Evolutionary conservation across 2,113 vertebrate species (phyloP).

Genomic region (Hippocampus comes): DNA sequence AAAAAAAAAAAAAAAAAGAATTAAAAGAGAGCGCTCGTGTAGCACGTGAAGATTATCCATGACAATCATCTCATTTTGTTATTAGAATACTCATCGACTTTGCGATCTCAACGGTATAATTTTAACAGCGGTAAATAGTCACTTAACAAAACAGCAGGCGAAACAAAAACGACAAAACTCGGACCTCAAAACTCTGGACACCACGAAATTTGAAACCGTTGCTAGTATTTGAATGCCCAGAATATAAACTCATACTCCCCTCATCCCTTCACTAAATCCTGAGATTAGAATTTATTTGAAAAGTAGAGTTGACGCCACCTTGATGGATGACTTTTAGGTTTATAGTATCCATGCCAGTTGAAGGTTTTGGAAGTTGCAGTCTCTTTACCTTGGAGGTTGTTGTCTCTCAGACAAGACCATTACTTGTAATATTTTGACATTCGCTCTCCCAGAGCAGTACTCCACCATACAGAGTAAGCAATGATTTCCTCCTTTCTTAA

Average conservation of each 20-base stretch:
- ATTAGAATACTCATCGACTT: background rate
- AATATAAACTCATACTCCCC: slow-evolving; percentile 29
- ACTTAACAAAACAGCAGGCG: background rate
- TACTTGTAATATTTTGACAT: slow-evolving; percentile 48
- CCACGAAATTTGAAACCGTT: slow-evolving; percentile 17
- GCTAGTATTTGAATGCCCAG: slow-evolving; percentile 26
- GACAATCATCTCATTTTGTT: background rate
- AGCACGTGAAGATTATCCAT: background rate
- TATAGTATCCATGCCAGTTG: slow-evolving; percentile 57
- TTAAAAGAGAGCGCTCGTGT: background rate
- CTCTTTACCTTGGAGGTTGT: slow-evolving; percentile 37
- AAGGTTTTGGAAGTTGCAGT: slow-evolving; percentile 48
- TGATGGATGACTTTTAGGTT: slow-evolving; percentile 65
- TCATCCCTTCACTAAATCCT: slow-evolving; percentile 16
- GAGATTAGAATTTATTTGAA: slow-evolving; percentile 63
- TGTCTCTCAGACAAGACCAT: slow-evolving; percentile 52
- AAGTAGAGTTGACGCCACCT: slow-evolving; percentile 49
- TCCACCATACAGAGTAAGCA: slow-evolving; percentile 17
- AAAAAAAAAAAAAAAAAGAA: background rate
- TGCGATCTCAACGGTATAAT: background rate
- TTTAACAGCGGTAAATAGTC: background rate
- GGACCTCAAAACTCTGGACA: slow-evolving; percentile 25
- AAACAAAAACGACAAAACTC: background rate
- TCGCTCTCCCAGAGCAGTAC: slow-evolving; percentile 34
- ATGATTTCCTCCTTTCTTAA: slow-evolving; percentile 26